phyloP scores from a whole-genome alignment of 2,113 vertebrate genomes.

The Sialia sialis region DNA sequence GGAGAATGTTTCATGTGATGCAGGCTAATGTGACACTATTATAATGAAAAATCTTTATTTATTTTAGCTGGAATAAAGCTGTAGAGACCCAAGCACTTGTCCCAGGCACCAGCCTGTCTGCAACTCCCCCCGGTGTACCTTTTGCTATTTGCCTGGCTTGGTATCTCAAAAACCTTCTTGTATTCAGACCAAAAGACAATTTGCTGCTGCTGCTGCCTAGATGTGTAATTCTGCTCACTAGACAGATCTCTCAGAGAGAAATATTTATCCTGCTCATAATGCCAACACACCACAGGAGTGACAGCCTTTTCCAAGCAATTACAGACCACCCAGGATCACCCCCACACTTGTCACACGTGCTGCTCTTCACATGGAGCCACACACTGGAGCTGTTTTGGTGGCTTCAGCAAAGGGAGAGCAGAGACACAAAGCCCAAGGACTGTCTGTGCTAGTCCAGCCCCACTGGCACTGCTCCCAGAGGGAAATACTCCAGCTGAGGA shows the following conservation, averaged over 20 bases:
- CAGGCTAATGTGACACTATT: background rate
- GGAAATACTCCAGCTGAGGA: background rate
- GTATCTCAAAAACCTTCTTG: background rate
- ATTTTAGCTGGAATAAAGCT: background rate
- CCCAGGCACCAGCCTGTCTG: background rate
- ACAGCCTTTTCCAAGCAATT: constrained; percentile 8
- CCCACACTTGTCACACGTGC: background rate
- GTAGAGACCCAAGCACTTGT: background rate
- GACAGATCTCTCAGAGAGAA: background rate
- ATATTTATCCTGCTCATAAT: constrained; percentile 2
- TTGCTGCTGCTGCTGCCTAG: background rate
- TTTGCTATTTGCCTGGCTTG: background rate
- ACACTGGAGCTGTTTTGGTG: background rate
- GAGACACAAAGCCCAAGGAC: background rate
- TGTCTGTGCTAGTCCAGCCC: background rate
- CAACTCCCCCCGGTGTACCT: background rate
- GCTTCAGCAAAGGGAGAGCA: accelerated
- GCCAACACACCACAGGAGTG: background rate
- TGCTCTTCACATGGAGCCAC: background rate
- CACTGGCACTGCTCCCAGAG: background rate
- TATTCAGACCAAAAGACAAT: background rate
- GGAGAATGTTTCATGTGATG: accelerated
- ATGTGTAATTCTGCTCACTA: background rate
- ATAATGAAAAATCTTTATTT: background rate
- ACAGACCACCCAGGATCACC: background rate